These are phyloP conservation scores for Leptarthrus brevirostris DNA, from an alignment of 2,888 invertebrate genomes.

Conservation along the genomic window DNA sequence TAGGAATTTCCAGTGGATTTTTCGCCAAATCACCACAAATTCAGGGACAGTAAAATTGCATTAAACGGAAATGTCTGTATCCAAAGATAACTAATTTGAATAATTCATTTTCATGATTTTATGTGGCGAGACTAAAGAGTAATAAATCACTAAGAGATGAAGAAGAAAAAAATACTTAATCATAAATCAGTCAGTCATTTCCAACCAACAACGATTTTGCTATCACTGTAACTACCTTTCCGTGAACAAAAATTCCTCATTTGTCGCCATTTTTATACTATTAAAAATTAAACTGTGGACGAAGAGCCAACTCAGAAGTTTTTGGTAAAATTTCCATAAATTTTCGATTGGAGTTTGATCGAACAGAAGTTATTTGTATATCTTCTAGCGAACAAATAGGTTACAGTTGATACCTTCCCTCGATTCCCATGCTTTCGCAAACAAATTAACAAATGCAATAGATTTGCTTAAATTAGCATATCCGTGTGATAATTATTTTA, in stretches of 20 bases:
- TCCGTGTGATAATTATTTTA: not conserved
- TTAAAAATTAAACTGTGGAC: not conserved
- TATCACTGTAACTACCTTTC: too few relatives aligned
- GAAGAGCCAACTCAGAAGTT: not conserved
- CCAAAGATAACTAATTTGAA: conserved; percentile 26
- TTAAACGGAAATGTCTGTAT: conserved; percentile 17
- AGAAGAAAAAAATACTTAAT: too few relatives aligned
- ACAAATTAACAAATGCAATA: conserved; percentile 16
- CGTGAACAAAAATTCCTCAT: too few relatives aligned
- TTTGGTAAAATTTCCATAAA: not conserved
- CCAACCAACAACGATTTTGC: too few relatives aligned
- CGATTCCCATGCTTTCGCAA: too few relatives aligned
- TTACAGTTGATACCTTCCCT: too few relatives aligned
- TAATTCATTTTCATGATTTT: not conserved
- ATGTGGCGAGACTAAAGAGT: too few relatives aligned
- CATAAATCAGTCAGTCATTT: too few relatives aligned
- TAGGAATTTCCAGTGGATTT: too few relatives aligned
- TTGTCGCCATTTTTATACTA: not conserved
- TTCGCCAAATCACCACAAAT: not conserved
- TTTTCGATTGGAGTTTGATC: not conserved
- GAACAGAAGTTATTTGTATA: not conserved
- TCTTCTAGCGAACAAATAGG: too few relatives aligned
- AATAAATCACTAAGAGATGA: too few relatives aligned
- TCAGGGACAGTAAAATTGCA: conserved; percentile 10
- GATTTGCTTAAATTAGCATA: conserved; percentile 35